These are phyloP conservation scores for Littorina saxatilis DNA, from an alignment of 1,140 invertebrate genomes.

Conservation along the genomic window DNA sequence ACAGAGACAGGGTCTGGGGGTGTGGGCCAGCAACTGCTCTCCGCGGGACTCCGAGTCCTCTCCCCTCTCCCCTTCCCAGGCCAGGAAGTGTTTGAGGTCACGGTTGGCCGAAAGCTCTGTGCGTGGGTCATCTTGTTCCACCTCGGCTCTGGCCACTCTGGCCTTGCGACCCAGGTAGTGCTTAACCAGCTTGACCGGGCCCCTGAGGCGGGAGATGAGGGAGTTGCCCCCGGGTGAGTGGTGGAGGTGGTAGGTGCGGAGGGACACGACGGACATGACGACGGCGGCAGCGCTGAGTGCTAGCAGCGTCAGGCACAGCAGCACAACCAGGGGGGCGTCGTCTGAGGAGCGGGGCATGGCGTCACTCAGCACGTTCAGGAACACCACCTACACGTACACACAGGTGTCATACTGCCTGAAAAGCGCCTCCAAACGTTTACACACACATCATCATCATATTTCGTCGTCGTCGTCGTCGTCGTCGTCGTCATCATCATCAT, in stretches of 20 bases:
- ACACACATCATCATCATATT: neutral
- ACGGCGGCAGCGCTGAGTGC: neutral
- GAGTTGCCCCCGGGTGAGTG: too few species aligned
- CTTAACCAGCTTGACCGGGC: too few species aligned
- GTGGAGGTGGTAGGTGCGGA: neutral
- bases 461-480: neutral
- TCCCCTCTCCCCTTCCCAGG: too few species aligned
- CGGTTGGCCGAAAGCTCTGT: too few species aligned
- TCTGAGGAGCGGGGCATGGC: neutral
- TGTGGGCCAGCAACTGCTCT: too few species aligned
- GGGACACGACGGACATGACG: neutral
- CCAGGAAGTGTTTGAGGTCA: too few species aligned
- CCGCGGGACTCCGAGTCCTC: too few species aligned
- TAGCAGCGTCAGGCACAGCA: neutral
- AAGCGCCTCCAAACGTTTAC: neutral
- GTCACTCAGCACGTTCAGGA: neutral
- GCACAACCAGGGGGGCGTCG: neutral
- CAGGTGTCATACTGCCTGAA: neutral
- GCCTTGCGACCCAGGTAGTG: too few species aligned
- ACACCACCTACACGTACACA: neutral
- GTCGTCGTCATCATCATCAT: neutral
- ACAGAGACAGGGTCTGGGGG: too few species aligned
- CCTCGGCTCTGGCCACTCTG: too few species aligned
- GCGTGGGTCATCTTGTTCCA: too few species aligned
- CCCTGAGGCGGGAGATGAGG: too few species aligned